Evolutionary conservation across 2,888 invertebrate genomes (phyloP).

Genomic region (Eremobia ochroleuca): DNA sequence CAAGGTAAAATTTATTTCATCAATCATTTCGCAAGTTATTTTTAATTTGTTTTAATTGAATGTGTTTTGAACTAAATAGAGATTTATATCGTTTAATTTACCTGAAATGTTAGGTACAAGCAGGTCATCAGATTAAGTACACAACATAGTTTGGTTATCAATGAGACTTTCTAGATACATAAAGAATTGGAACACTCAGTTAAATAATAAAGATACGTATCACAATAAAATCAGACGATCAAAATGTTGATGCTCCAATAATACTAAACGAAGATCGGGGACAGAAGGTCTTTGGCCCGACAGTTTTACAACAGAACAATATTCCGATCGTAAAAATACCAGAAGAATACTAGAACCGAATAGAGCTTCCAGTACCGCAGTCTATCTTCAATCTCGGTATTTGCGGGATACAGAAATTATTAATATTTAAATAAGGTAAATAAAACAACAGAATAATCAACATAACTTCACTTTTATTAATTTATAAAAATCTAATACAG

Average conservation of each 20-base stretch:
- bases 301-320: slow-evolving; percentile 20
- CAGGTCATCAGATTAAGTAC: slow-evolving; percentile 20
- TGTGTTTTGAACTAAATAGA: slow-evolving; percentile 9
- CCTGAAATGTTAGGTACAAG: background rate
- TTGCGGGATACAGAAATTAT: background rate
- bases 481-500: background rate
- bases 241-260: slow-evolving; percentile 24
- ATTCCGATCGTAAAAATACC: slow-evolving; percentile 20
- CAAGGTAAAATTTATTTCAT: background rate
- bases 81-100: background rate
- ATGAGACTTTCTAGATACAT: background rate
- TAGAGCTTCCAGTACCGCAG: background rate
- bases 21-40: background rate
- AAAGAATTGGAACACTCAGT: background rate
- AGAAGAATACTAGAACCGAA: slow-evolving; percentile 2
- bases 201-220: slow-evolving; percentile 19
- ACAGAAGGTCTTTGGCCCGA: slow-evolving; percentile 21
- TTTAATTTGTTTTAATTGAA: background rate
- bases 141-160: background rate
- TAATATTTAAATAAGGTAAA: background rate
- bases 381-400: background rate
- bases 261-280: slow-evolving; percentile 30
- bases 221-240: slow-evolving; percentile 10
- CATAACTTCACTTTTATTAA: background rate
- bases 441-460: background rate